A percentile compares a stretch with the other conserved stretches of the same genome.
These are phyloP conservation scores for Lordiphosa fenestrarum DNA, from an alignment of 2,888 invertebrate species.

Conservation along the genomic window DNA sequence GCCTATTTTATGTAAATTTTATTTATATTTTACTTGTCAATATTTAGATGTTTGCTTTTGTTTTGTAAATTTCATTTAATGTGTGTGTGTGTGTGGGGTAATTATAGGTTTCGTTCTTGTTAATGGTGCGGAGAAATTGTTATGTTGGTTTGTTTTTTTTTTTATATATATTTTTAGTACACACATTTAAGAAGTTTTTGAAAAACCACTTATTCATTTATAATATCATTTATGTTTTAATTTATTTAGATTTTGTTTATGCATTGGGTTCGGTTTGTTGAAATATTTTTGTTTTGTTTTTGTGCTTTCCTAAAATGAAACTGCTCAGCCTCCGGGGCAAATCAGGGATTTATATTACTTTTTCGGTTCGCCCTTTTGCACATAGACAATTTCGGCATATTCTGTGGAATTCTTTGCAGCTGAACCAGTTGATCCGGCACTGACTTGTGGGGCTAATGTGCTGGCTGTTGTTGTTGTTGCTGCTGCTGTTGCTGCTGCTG, in stretches of 20 bases:
- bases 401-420: constrained; percentile 84
- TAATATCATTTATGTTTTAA: constrained; percentile 22
- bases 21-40: constrained; percentile 50
- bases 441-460: constrained; percentile 18
- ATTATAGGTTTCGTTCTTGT: constrained; percentile 26
- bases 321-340: constrained; percentile 31
- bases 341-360: constrained; percentile 41
- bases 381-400: constrained; percentile 91
- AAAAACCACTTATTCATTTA: constrained; percentile 56
- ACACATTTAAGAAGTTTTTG: constrained; percentile 67
- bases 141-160: constrained; percentile 13
- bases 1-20: constrained; percentile 67
- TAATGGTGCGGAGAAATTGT: constrained; percentile 51
- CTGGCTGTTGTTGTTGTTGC: constrained; percentile 16
- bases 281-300: constrained; percentile 11
- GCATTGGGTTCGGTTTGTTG: constrained; percentile 58
- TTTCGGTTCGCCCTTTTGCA: constrained; percentile 73
- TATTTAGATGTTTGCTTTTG: constrained; percentile 39
- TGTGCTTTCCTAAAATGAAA: constrained; percentile 13
- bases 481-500: constrained; percentile 64
- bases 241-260: constrained; percentile 41
- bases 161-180: constrained; percentile 39
- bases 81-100: constrained; percentile 33
- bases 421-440: constrained; percentile 76
- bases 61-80: constrained; percentile 70